A percentile compares a stretch with the other conserved stretches of the same genome.
Evolutionary conservation across 2,888 invertebrate species (phyloP).

Genomic region (Polymixis flavicincta): DNA sequence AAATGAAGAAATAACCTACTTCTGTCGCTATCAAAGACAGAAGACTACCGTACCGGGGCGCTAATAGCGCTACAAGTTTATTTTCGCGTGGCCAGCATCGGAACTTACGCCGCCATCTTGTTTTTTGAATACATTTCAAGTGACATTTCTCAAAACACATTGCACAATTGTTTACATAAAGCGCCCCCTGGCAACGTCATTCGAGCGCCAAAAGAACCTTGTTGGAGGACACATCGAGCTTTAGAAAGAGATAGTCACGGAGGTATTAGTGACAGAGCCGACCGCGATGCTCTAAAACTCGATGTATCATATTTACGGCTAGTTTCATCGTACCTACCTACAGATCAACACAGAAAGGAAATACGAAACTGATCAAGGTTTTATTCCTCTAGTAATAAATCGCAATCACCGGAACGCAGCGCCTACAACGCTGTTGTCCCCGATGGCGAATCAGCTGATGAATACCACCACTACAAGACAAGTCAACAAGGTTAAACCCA

Average conservation of each 20-base stretch:
- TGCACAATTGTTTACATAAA: not conserved
- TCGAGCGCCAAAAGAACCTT: not conserved
- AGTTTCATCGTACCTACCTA: not conserved
- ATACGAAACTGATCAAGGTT: not conserved
- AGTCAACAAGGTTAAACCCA: slow-evolving; percentile 97
- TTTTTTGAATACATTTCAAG: not conserved
- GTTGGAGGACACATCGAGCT: not conserved
- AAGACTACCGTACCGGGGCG: not conserved
- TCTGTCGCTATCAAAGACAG: not conserved
- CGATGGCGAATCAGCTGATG: slow-evolving; percentile 92
- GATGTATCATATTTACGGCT: not conserved
- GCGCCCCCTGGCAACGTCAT: not conserved
- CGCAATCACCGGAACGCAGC: slow-evolving; percentile 94
- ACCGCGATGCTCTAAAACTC: not conserved
- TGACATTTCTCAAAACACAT: not conserved
- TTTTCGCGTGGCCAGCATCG: not conserved
- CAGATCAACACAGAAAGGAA: not conserved
- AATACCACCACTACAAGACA: slow-evolving; percentile 95
- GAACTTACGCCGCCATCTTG: not conserved
- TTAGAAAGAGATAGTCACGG: not conserved
- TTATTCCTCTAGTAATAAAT: slow-evolving; percentile 92
- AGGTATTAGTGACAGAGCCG: not conserved
- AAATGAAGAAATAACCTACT: not conserved
- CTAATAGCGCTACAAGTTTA: not conserved
- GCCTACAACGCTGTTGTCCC: slow-evolving; percentile 92